phyloP scores from a whole-genome alignment of 2,113 vertebrate species.

The Zeus faber region DNA sequence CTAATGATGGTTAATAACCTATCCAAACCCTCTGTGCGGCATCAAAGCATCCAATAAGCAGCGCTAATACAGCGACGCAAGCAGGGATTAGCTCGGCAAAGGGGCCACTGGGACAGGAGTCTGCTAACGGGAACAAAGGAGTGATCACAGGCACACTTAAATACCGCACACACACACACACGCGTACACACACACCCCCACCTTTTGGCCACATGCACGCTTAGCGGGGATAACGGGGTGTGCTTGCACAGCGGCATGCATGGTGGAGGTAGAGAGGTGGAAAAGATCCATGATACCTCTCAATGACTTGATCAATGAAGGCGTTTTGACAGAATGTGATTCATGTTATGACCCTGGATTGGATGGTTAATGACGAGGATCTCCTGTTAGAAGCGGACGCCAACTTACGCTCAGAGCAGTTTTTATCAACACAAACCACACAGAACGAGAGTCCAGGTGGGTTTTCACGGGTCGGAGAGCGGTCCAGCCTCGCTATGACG shows the following conservation, averaged over 20 bases:
- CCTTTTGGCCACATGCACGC: conserved; percentile 6
- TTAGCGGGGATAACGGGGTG: conserved; percentile 5
- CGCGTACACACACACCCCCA: conserved; percentile 13
- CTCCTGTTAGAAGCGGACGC: no score
- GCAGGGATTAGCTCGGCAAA: conserved; percentile 51
- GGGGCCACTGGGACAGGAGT: conserved; percentile 27
- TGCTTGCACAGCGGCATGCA: conserved; percentile 20
- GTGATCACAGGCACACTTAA: conserved; percentile 46
- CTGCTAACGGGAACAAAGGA: conserved; percentile 44
- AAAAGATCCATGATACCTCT: no score
- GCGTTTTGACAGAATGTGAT: no score
- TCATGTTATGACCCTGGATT: no score
- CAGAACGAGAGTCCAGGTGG: conserved; percentile 5
- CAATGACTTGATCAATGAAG: no score
- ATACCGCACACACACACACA: conserved; percentile 18
- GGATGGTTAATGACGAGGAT: no score
- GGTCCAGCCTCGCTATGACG: conserved; percentile 1
- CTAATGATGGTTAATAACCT: conserved; percentile 68
- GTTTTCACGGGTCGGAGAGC: not conserved
- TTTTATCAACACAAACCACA: no score
- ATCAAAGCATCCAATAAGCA: conserved; percentile 58
- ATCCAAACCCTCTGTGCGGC: conserved; percentile 50
- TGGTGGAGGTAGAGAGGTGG: conserved; percentile 15
- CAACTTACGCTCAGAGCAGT: no score
- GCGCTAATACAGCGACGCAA: conserved; percentile 45